phyloP scores from a whole-genome alignment of 1,140 invertebrate species.

The Anastatus disparis region DNA sequence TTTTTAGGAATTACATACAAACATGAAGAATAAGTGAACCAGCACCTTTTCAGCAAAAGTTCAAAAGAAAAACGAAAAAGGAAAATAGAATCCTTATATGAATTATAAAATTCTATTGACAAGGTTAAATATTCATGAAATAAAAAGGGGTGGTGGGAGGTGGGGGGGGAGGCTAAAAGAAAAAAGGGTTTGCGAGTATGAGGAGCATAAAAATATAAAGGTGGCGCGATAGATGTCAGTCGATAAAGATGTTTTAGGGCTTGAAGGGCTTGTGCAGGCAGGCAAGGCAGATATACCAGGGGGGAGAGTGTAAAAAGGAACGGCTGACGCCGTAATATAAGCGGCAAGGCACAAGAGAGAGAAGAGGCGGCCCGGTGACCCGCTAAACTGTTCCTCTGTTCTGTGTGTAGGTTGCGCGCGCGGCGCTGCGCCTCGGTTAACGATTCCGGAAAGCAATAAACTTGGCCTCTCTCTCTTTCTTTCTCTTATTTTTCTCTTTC shows the following conservation, averaged over 20 bases:
- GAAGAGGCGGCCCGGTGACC: constrained; percentile 36
- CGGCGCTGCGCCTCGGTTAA: constrained; percentile 22
- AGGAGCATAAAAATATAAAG: not conserved
- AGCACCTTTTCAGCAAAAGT: no score
- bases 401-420: constrained; percentile 25
- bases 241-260: constrained; percentile 28
- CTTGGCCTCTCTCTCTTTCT: not conserved
- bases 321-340: not conserved
- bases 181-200: no score
- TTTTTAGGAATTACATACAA: no score
- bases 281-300: not conserved
- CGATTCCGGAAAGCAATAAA: constrained; percentile 42
- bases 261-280: constrained; percentile 10
- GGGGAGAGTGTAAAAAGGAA: not conserved
- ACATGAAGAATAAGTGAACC: no score
- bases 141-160: no score
- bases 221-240: no score
- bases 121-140: no score
- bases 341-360: not conserved
- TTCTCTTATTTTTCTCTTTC: not conserved
- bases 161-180: no score
- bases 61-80: no score
- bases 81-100: no score
- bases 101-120: no score
- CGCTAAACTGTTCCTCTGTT: constrained; percentile 34